phyloP scores from a whole-genome alignment of 2,888 invertebrate genomes.

The Leptogaster cylindrica region DNA sequence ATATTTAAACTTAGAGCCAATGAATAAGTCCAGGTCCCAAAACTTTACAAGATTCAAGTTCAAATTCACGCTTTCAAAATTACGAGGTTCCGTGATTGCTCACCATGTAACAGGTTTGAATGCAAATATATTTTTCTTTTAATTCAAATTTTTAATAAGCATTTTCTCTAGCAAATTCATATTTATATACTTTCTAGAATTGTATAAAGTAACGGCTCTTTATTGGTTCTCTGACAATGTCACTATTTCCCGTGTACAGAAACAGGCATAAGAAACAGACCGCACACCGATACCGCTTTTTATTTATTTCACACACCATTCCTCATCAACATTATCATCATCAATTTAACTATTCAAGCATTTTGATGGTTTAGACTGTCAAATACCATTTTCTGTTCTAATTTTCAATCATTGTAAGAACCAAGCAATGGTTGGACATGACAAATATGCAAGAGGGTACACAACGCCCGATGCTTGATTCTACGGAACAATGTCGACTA shows the following conservation, averaged over 20 bases:
- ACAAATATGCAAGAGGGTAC: slow-evolving; percentile 21
- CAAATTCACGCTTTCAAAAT: slow-evolving; percentile 21
- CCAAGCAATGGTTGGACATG: slow-evolving; percentile 4
- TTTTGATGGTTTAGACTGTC: neutral
- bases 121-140: slow-evolving; percentile 26
- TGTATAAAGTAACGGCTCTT: slow-evolving; percentile 21
- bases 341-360: neutral
- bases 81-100: too few relatives aligned
- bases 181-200: neutral
- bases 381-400: slow-evolving; percentile 12
- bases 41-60: slow-evolving; percentile 12
- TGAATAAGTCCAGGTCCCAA: too few relatives aligned
- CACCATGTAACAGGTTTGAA: slow-evolving; percentile 22
- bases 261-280: slow-evolving; percentile 34
- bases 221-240: slow-evolving; percentile 28
- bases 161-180: slow-evolving; percentile 10
- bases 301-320: slow-evolving; percentile 6
- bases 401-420: neutral
- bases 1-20: too few relatives aligned
- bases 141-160: slow-evolving; percentile 11
- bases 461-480: slow-evolving; percentile 10
- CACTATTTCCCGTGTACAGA: neutral
- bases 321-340: neutral
- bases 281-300: slow-evolving; percentile 7
- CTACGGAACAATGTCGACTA: too few relatives aligned